A percentile compares a stretch with the other conserved stretches of the same genome.
These are phyloP conservation scores for Psittacula derbiana DNA, from an alignment of 2,797 vertebrate species.

Conservation along the genomic window DNA sequence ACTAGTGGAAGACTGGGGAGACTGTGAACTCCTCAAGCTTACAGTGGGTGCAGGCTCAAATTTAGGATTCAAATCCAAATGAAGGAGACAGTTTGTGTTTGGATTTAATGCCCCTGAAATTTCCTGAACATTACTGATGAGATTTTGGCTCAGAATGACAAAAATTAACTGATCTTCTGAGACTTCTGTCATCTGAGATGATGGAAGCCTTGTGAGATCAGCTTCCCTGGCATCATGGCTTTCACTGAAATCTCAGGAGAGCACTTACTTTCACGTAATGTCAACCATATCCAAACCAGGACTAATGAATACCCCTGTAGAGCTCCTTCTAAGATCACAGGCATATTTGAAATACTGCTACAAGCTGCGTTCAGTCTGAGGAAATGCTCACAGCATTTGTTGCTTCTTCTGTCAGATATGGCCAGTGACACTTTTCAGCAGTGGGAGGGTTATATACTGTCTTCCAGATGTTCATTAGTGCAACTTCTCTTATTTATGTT, in stretches of 20 bases:
- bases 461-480: slow-evolving; percentile 50
- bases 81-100: not conserved
- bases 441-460: not conserved
- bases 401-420: not conserved
- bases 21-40: not conserved
- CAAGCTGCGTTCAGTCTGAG: slow-evolving; percentile 26
- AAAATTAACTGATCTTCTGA: slow-evolving; percentile 59
- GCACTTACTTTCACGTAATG: slow-evolving; percentile 51
- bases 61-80: not conserved
- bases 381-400: slow-evolving; percentile 12
- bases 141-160: slow-evolving; percentile 48
- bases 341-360: slow-evolving; percentile 27
- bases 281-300: slow-evolving; percentile 42
- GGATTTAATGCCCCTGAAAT: slow-evolving; percentile 36
- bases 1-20: not conserved
- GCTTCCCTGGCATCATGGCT: slow-evolving; percentile 43
- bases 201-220: slow-evolving; percentile 69
- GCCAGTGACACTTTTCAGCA: not conserved
- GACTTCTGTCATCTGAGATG: slow-evolving; percentile 58
- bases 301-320: not conserved
- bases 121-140: slow-evolving; percentile 23
- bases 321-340: slow-evolving; percentile 26
- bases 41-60: not conserved
- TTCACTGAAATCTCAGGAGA: slow-evolving; percentile 51
- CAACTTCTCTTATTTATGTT: slow-evolving; percentile 31